phyloP scores from a whole-genome alignment of 2,797 vertebrate species.

The Coluber constrictor region DNA sequence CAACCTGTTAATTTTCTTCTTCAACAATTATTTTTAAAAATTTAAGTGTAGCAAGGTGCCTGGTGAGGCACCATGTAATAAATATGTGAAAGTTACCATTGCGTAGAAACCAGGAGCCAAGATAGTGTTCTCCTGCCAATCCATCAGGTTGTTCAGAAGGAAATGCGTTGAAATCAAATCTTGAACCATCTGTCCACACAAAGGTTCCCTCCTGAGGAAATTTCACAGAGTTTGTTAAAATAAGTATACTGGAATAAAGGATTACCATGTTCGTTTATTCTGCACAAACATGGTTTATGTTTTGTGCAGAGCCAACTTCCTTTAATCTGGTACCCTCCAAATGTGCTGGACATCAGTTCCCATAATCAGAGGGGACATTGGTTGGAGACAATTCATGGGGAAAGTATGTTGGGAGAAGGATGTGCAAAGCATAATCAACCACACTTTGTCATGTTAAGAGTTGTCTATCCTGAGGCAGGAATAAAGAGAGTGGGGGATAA shows the following conservation, averaged over 20 bases:
- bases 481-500: too few species aligned
- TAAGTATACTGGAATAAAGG: neutral
- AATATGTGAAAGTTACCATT: neutral
- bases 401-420: neutral
- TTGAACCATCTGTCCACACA: conserved; percentile 21
- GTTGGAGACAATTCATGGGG: neutral
- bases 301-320: neutral
- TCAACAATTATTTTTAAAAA: neutral
- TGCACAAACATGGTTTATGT: neutral
- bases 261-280: neutral
- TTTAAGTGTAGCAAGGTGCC: neutral
- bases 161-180: neutral
- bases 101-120: neutral
- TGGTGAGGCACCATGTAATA: neutral
- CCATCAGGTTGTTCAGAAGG: conserved; percentile 3
- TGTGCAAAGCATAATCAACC: neutral
- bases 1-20: neutral
- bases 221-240: neutral
- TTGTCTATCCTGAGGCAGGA: neutral
- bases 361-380: neutral
- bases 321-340: neutral
- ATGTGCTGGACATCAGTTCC: neutral
- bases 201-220: conserved; percentile 17
- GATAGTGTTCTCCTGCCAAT: neutral
- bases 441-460: neutral